Base-by-base conservation (phyloP, 1,140 invertebrate species). In the Pseudomyrmex flavicornis region DNA sequence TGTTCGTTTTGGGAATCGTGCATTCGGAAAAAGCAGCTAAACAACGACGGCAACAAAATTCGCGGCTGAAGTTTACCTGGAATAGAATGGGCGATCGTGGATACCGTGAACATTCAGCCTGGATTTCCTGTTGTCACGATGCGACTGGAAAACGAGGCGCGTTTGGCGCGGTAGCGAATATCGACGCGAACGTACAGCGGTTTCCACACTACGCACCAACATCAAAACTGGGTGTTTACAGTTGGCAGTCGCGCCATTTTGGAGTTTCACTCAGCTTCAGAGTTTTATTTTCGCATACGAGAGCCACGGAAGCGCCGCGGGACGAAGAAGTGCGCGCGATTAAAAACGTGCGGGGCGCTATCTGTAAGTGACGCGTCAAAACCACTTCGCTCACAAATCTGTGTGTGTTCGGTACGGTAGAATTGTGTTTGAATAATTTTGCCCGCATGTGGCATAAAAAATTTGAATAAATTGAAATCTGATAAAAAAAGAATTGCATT, bases 71-170 rank as follows among this genome's bases (percentile, higher is more conserved):
- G 74, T 93, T 95, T 95, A 95, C 95, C 95, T 95, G 95, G 94
- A 93, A 95, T 95, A 92, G 95, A 95, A 95, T 96, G 95, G 93
- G 95, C 95, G 95, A 96, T 95, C 92, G 95, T 95, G 90, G 95
- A 96, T 95, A 96, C 96, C 94, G 95, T 94, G 94, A 95, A 95
- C 94, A 94, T 94, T 93, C 93, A 94, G 93, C 83, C 91, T 83
- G 85, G 83, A 88, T 91, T 90, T 89, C 82, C 86, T 90, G 88
- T 68, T 82, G 82, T 70, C 83, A 87, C 82, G n/a, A 54, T 84
- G 89, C 65, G 74, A 88, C 76, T 84, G 63, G 84, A 90, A 80
- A 69, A 82, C 17, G 52, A 26, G 56, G 62, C 68, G 56, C 65
- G 44, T 17, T 20, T 20, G 13, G 13, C 54, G 46, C 65, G 44